Evolutionary conservation across 2,888 invertebrate genomes (phyloP), one percentile per base, ranked within the genome.

Genomic region (Acanthosepion lycidas): DNA sequence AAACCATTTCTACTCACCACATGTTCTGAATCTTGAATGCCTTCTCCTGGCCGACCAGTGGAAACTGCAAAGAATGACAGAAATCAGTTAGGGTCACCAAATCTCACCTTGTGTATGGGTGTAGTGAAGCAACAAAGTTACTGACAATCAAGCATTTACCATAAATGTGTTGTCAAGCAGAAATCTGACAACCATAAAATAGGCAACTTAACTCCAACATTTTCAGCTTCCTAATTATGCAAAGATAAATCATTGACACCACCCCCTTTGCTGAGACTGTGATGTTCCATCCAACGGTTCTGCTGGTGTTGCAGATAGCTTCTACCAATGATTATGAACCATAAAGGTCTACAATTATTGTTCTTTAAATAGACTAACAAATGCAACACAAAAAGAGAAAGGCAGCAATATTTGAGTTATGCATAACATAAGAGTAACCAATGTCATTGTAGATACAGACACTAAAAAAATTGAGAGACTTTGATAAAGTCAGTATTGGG

Each of bases 1-100:
- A 9, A 78, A n/a, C 23, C 59, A 59, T 59, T 59, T 59, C 23
- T 93, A 93, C 95, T 94, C 55, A 96, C 96, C 95, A 95, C 95
- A 92, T 96, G 96, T 94, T 96, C 96, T 92, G 96, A 95, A 59
- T 96, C 96, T 93, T 94, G 95, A 91, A 95, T 95, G 93, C 95
- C 95, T 55, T 96, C 96, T 94, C 95, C 95, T 92, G 95, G 95
- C 49, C 95, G 94, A 55, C 95, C 96, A 55, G 95, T 95, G 49
- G 96, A 95, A 95, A 96, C 96, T 96, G 95, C 55, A 95, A 91
- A 42, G 48, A 95, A 94, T 94, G 28, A 78, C 9, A 78, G n/a
- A 78, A 78, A 78, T 78, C 78, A 78, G n/a, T n/a, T 78, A n/a
- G 15, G 33, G n/a, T 78, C 78, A n/a, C 15, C n/a, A 78, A 78